Percentiles rank a stretch among this genome's conserved stretches.
phyloP scores from a whole-genome alignment of 2,888 invertebrate genomes.

The Drosophila birchii region DNA sequence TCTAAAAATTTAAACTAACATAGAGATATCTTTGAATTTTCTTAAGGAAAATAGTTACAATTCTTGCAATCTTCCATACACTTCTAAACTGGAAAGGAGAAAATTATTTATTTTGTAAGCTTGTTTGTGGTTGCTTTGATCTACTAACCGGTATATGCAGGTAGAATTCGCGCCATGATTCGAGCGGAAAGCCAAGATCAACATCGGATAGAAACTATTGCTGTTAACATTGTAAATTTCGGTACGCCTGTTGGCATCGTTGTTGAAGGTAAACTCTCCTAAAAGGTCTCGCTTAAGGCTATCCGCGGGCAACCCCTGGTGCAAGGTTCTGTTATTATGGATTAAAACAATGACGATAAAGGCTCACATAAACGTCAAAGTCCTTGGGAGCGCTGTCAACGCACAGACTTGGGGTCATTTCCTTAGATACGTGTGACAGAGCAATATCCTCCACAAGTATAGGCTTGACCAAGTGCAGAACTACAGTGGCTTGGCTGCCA shows the following conservation, averaged over 20 bases:
- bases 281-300: constrained; percentile 37
- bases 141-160: constrained; percentile 75
- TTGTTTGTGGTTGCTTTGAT: too few relatives aligned
- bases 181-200: constrained; percentile 62
- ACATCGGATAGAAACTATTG: constrained; percentile 33
- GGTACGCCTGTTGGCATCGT: constrained; percentile 43
- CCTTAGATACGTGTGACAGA: constrained; percentile 68
- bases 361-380: constrained; percentile 71
- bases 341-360: not conserved
- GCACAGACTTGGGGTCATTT: constrained; percentile 62
- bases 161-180: constrained; percentile 77
- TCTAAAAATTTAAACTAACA: not conserved
- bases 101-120: not conserved
- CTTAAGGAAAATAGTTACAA: too few relatives aligned
- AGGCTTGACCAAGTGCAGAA: constrained; percentile 60
- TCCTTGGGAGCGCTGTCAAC: constrained; percentile 75
- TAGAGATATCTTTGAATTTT: not conserved
- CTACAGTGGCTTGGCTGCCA: constrained; percentile 59
- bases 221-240: constrained; percentile 55
- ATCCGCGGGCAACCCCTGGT: constrained; percentile 52
- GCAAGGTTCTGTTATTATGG: not conserved
- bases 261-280: constrained; percentile 65
- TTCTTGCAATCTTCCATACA: constrained; percentile 2
- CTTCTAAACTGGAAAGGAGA: constrained; percentile 4
- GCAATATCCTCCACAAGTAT: constrained; percentile 66